These are phyloP conservation scores for Nyctibius grandis DNA, from an alignment of 2,797 vertebrate species.

Conservation along the genomic window DNA sequence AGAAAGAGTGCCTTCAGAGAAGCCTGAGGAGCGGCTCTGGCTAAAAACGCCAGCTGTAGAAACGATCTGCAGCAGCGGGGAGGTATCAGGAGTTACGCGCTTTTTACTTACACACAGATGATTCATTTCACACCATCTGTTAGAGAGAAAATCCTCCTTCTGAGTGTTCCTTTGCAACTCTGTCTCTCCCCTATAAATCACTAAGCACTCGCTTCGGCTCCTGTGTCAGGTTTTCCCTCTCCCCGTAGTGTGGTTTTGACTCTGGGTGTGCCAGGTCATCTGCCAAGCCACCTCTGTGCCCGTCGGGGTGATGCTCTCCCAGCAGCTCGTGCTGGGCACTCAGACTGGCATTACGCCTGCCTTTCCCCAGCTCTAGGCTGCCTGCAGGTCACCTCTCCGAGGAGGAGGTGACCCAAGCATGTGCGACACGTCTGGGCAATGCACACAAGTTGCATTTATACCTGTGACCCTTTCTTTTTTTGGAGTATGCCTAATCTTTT, in stretches of 20 bases:
- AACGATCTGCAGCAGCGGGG: slow-evolving; percentile 34
- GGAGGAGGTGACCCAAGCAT: neutral
- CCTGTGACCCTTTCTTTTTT: neutral
- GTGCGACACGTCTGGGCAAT: rapidly evolving
- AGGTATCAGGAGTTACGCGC: slow-evolving; percentile 43
- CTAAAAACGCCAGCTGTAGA: slow-evolving; percentile 45
- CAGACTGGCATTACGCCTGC: neutral
- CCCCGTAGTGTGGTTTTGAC: neutral
- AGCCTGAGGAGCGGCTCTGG: neutral
- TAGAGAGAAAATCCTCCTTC: slow-evolving; percentile 55
- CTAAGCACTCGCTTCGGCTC: rapidly evolving
- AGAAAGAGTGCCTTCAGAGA: neutral
- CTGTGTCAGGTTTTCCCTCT: neutral
- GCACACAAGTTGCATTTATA: neutral
- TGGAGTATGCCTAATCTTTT: neutral
- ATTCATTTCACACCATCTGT: slow-evolving; percentile 65
- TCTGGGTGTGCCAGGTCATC: neutral
- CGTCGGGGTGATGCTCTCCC: neutral
- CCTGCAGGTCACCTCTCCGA: neutral
- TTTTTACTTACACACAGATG: slow-evolving; percentile 55
- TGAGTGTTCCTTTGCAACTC: neutral
- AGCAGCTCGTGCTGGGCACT: neutral
- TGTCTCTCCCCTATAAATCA: neutral
- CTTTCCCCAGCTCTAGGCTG: neutral
- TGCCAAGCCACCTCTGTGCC: neutral